Conservation (phyloP, 2,888 invertebrate species). For the Drosophila nr. perissopoda region DNA sequence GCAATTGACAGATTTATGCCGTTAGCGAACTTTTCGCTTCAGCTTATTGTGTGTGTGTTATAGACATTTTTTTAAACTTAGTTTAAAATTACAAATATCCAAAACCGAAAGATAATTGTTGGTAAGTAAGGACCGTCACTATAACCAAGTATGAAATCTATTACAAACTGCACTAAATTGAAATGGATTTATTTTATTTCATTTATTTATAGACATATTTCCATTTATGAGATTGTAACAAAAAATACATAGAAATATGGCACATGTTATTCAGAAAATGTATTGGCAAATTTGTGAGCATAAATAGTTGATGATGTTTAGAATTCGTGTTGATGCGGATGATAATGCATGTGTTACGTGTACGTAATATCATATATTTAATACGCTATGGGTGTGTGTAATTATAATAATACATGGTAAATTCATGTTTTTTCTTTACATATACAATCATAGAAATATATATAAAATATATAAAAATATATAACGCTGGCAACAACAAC, state of each 20-base stretch:
- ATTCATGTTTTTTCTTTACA: constrained; percentile 16
- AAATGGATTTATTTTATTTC: constrained; percentile 55
- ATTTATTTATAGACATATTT: constrained; percentile 60
- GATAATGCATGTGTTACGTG: constrained; percentile 28
- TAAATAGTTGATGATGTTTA: constrained; percentile 28
- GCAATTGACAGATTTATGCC: constrained; percentile 73
- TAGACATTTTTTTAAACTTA: background rate
- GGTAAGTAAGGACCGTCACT: constrained; percentile 10
- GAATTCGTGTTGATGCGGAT: constrained; percentile 20
- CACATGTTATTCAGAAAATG: constrained; percentile 49
- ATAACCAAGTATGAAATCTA: constrained; percentile 2
- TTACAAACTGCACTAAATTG: constrained; percentile 35
- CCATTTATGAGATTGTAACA: constrained; percentile 54
- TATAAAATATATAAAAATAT: constrained; percentile 69
- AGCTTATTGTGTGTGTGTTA: constrained; percentile 35
- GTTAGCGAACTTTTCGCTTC: constrained; percentile 23
- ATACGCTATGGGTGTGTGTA: constrained; percentile 2
- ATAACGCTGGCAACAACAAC: constrained; percentile 54
- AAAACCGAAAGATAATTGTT: constrained; percentile 53
- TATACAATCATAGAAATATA: constrained; percentile 58
- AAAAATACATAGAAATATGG: constrained; percentile 51
- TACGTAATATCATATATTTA: constrained; percentile 2
- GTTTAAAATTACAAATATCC: constrained; percentile 43
- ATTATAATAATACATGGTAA: constrained; percentile 34
- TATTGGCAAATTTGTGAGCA: constrained; percentile 45